Conservation (phyloP, 2,888 invertebrate species). For the Sabatieria punctata region DNA sequence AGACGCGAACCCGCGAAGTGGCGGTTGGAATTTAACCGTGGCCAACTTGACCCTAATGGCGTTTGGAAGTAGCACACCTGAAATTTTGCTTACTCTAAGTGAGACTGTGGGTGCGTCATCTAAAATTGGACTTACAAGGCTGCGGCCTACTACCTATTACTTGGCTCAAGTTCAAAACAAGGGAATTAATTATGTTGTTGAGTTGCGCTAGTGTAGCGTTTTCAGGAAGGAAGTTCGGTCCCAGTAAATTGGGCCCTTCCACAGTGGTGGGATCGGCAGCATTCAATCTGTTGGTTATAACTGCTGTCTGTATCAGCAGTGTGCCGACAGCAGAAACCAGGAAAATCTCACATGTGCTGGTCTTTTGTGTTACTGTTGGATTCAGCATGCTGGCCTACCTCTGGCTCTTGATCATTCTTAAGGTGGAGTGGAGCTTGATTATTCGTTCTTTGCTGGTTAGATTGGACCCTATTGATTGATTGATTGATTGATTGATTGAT, state of each 20-base stretch:
- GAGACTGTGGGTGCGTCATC: conserved; percentile 1
- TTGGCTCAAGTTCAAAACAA: too few species aligned
- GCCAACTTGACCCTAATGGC: conserved; percentile 7
- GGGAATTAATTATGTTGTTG: too few species aligned
- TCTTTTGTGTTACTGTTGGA: conserved; percentile 28
- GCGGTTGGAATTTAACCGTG: conserved; percentile 6
- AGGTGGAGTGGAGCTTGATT: neutral
- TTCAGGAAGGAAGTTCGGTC: conserved; percentile 15
- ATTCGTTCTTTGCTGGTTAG: neutral
- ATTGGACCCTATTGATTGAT: too few species aligned
- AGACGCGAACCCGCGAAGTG: too few species aligned
- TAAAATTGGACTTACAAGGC: too few species aligned
- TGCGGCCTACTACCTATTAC: too few species aligned
- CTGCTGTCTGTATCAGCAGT: conserved; percentile 38
- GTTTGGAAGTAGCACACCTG: conserved; percentile 1
- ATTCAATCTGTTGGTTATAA: conserved; percentile 40
- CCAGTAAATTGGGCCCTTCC: conserved; percentile 40
- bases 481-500: too few species aligned
- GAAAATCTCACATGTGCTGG: conserved; percentile 23
- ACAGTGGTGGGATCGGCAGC: conserved; percentile 44
- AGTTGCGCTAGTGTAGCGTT: too few species aligned
- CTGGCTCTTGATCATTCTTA: conserved; percentile 31
- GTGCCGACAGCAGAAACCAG: conserved; percentile 36
- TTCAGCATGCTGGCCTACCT: conserved; percentile 31
- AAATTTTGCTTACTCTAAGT: conserved; percentile 2